Evolutionary conservation across 35 echinoderm and acorn worm genomes (phyloP).

Genomic region (Heliocidaris tuberculata): DNA sequence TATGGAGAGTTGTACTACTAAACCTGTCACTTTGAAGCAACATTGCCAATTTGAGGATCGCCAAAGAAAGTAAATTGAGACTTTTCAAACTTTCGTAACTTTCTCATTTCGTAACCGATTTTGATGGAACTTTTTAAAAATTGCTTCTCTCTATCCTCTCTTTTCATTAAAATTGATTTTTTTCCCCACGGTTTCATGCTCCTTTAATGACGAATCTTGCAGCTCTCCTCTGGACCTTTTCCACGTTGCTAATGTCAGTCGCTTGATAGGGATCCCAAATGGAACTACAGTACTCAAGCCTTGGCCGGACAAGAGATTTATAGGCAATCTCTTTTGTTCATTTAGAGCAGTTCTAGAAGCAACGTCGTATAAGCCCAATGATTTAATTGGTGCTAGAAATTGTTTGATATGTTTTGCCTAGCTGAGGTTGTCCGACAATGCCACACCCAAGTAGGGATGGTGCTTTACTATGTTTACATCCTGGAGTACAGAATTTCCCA

Average conservation of each 20-base stretch:
- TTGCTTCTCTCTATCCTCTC: too few relatives aligned
- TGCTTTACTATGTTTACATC: background rate
- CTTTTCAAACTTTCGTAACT: too few relatives aligned
- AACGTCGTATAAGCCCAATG: background rate
- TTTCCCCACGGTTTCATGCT: too few relatives aligned
- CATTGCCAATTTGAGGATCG: too few relatives aligned
- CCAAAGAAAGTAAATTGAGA: too few relatives aligned
- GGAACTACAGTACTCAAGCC: background rate
- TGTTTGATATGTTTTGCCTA: conserved; percentile 23
- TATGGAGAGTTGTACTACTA: background rate
- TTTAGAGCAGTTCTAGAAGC: background rate
- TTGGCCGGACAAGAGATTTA: background rate
- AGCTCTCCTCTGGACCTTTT: background rate
- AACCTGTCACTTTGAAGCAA: too few relatives aligned
- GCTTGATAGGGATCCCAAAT: background rate
- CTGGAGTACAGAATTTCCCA: background rate
- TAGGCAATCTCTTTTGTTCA: background rate
- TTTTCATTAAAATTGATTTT: too few relatives aligned
- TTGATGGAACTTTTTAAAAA: too few relatives aligned
- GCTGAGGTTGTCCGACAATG: background rate
- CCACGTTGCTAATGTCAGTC: background rate
- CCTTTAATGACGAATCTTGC: conserved; percentile 17
- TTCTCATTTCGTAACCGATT: too few relatives aligned
- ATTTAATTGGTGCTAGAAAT: background rate
- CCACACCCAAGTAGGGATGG: background rate